phyloP scores from a whole-genome alignment of 1,140 invertebrate species.

The Chionoecetes opilio region DNA sequence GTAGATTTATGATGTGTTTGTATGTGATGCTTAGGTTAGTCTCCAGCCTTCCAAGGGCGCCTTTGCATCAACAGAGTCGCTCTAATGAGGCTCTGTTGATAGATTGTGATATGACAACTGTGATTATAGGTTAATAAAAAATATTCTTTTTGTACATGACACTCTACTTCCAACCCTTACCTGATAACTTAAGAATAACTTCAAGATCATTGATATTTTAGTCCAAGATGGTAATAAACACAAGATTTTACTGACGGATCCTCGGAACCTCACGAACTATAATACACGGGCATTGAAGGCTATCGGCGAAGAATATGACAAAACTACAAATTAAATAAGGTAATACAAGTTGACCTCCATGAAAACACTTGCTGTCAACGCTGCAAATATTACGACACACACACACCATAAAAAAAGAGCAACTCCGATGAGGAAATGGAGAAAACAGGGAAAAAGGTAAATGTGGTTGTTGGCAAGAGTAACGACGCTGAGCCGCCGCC shows the following conservation, averaged over 20 bases:
- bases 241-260: neutral
- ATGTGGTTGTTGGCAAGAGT: neutral
- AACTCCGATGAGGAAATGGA: neutral
- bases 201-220: neutral
- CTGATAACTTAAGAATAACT: neutral
- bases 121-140: conserved; percentile 68
- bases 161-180: neutral
- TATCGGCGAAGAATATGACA: neutral
- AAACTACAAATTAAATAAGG: neutral
- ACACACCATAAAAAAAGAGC: neutral
- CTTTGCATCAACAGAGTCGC: neutral
- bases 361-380: neutral
- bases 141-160: neutral
- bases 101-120: conserved; percentile 42
- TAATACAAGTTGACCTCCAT: too few species aligned
- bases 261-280: neutral
- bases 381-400: neutral
- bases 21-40: conserved; percentile 64
- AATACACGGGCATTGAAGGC: neutral
- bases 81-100: neutral
- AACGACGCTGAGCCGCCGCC: neutral
- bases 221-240: neutral
- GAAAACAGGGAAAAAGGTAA: neutral
- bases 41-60: neutral
- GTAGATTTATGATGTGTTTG: conserved; percentile 43